phyloP scores from a whole-genome alignment of 1,140 invertebrate genomes.

The Euura saliciscinereae region DNA sequence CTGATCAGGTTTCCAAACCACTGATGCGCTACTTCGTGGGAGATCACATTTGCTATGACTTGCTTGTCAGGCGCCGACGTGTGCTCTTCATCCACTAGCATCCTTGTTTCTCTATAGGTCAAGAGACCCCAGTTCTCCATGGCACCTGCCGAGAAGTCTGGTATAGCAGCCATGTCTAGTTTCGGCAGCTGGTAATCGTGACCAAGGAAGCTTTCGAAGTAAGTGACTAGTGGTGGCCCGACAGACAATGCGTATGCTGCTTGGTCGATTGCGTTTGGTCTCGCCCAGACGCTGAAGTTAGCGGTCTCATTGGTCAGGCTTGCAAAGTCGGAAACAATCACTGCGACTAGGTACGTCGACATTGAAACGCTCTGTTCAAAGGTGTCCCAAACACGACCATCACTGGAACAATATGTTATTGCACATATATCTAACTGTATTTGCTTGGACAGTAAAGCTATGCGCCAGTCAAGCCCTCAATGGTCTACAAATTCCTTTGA shows the following conservation, averaged over 20 bases:
- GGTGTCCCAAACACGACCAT: not conserved
- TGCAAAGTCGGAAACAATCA: not conserved
- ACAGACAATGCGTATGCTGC: slow-evolving; percentile 62
- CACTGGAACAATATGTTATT: slow-evolving; percentile 58
- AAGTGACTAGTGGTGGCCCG: slow-evolving; percentile 53
- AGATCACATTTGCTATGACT: slow-evolving; percentile 62
- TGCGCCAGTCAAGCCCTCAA: too few species aligned
- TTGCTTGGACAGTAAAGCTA: too few species aligned
- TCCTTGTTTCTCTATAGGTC: slow-evolving; percentile 63
- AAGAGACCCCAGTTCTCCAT: slow-evolving; percentile 74
- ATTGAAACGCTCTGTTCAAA: slow-evolving; percentile 25
- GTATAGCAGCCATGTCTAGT: slow-evolving; percentile 67
- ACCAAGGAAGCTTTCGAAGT: slow-evolving; percentile 49
- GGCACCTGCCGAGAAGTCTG: slow-evolving; percentile 70
- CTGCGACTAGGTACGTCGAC: slow-evolving; percentile 16
- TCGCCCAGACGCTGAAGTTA: slow-evolving; percentile 61
- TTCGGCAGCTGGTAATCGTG: slow-evolving; percentile 56
- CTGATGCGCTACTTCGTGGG: slow-evolving; percentile 74
- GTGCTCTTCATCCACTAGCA: slow-evolving; percentile 66
- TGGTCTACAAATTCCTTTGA: too few species aligned
- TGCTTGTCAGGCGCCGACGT: slow-evolving; percentile 57
- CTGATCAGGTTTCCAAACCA: slow-evolving; percentile 74
- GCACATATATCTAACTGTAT: too few species aligned
- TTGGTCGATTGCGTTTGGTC: slow-evolving; percentile 64
- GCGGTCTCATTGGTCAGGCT: not conserved